Percentiles rank a stretch among this genome's conserved stretches.
These are phyloP conservation scores for Sebastes trivittatus DNA, from an alignment of 2,797 vertebrate genomes.

Conservation along the genomic window DNA sequence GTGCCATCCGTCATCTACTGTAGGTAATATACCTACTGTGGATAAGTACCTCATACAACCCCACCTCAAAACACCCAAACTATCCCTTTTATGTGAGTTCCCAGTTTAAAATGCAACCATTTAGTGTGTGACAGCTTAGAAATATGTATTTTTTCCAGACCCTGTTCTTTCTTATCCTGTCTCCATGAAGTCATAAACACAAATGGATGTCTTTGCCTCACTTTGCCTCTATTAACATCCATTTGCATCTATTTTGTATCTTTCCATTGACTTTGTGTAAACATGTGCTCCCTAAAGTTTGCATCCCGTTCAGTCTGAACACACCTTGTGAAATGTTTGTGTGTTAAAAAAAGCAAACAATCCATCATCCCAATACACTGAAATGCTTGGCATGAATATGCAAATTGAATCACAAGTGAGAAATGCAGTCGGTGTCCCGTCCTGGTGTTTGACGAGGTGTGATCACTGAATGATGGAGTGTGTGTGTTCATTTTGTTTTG, in stretches of 20 bases:
- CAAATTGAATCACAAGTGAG: conserved; percentile 2
- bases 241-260: conserved; percentile 44
- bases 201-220: not conserved
- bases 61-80: too few species aligned
- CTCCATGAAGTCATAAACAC: not conserved
- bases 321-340: not conserved
- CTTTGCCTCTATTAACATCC: not conserved
- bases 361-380: not conserved
- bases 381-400: not conserved
- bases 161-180: not conserved
- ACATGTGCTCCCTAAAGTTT: not conserved
- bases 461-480: not conserved
- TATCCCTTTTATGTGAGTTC: not conserved
- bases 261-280: not conserved
- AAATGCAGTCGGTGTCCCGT: not conserved
- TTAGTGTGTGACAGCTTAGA: not conserved
- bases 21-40: too few species aligned
- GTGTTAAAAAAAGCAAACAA: not conserved
- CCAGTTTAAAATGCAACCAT: not conserved
- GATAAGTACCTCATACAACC: too few species aligned
- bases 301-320: conserved; percentile 4
- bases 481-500: conserved; percentile 8
- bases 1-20: rapidly evolving
- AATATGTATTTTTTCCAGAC: not conserved
- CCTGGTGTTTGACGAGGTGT: conserved; percentile 11